Conservation (phyloP, 1,140 invertebrate genomes). For the Laupala kohalensis region DNA sequence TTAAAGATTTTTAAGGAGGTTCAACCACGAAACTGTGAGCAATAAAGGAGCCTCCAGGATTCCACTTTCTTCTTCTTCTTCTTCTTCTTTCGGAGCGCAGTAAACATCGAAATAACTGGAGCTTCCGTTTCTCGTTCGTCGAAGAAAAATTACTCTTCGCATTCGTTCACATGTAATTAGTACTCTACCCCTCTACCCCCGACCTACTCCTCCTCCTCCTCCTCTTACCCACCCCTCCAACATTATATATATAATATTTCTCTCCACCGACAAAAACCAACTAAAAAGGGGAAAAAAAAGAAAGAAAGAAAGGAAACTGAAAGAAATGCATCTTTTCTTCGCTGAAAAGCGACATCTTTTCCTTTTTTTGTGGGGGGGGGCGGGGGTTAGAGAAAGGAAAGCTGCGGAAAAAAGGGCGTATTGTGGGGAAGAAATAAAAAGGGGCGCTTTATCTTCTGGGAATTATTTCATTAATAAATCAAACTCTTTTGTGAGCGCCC, state of each 20-base stretch:
- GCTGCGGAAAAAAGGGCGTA: background rate
- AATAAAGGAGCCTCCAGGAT: too few relatives aligned
- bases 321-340: background rate
- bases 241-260: too few relatives aligned
- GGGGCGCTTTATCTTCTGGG: background rate
- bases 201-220: too few relatives aligned
- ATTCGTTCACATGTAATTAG: background rate
- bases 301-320: background rate
- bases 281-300: background rate
- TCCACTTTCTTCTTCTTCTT: background rate
- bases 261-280: too few relatives aligned
- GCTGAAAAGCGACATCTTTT: background rate
- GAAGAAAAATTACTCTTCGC: background rate
- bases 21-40: too few relatives aligned
- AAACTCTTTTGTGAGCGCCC: background rate
- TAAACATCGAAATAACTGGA: background rate
- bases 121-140: background rate
- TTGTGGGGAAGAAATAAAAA: background rate
- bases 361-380: background rate
- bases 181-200: too few relatives aligned
- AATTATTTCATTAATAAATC: background rate
- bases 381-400: too few relatives aligned
- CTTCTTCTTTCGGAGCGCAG: background rate
- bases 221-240: too few relatives aligned
- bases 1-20: too few relatives aligned